Evolutionary conservation across 1,140 invertebrate genomes (phyloP).

Genomic region (Ruditapes philippinarum): DNA sequence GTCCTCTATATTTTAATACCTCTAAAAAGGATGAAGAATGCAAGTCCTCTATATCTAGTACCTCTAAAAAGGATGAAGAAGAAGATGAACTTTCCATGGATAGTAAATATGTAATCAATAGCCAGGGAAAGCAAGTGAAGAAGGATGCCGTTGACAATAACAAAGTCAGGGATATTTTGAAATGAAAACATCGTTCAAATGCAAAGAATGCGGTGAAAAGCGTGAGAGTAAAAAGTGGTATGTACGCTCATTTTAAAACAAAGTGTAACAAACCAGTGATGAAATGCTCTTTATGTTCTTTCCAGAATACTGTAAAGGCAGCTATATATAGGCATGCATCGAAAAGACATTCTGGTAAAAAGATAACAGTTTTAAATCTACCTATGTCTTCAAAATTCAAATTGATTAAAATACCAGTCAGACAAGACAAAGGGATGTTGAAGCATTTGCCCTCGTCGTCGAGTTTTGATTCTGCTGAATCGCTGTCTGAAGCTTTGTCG

Average conservation of each 20-base stretch:
- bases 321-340: slow-evolving; percentile 35
- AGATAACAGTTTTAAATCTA: neutral
- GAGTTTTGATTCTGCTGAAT: neutral
- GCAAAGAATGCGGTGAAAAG: slow-evolving; percentile 57
- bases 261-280: slow-evolving; percentile 46
- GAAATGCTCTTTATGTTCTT: slow-evolving; percentile 57
- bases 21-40: neutral
- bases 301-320: slow-evolving; percentile 28
- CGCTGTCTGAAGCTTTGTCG: neutral
- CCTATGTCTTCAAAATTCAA: slow-evolving; percentile 42
- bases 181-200: slow-evolving; percentile 51
- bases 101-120: neutral
- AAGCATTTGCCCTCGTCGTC: no score
- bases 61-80: no score
- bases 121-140: neutral
- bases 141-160: neutral
- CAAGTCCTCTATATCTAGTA: no score
- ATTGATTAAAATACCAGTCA: slow-evolving; percentile 36
- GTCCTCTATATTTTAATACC: neutral
- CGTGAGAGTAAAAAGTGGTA: slow-evolving; percentile 45
- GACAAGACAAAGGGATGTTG: slow-evolving; percentile 33
- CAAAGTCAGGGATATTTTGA: neutral
- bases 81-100: no score
- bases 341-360: slow-evolving; percentile 40
- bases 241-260: slow-evolving; percentile 58